These are phyloP conservation scores for Leucoma salicis DNA, from an alignment of 2,888 invertebrate genomes.

Conservation along the genomic window DNA sequence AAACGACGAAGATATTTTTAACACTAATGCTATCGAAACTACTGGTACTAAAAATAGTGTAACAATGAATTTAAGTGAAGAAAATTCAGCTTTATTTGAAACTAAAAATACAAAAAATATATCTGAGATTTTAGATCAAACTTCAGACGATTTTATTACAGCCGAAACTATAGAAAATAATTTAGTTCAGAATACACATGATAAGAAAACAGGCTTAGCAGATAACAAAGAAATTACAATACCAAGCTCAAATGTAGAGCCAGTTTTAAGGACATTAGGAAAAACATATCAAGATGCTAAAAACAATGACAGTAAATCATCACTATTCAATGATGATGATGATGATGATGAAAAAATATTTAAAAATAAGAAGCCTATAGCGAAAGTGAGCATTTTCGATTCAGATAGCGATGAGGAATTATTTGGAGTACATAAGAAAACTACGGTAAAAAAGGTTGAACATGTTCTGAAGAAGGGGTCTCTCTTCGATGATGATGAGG, in stretches of 20 bases:
- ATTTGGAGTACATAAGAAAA: slow-evolving; percentile 38
- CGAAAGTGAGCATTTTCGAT: slow-evolving; percentile 49
- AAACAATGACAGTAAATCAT: slow-evolving; percentile 18
- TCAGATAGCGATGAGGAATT: slow-evolving; percentile 66
- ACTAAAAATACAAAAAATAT: background rate
- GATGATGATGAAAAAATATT: slow-evolving; percentile 59
- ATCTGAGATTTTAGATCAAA: background rate
- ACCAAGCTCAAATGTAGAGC: background rate
- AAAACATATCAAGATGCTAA: slow-evolving; percentile 12
- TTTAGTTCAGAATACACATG: background rate
- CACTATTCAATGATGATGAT: slow-evolving; percentile 53
- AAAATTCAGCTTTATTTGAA: background rate
- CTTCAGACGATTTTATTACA: background rate
- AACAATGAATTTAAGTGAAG: background rate
- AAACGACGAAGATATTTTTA: slow-evolving; percentile 71
- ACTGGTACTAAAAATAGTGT: slow-evolving; percentile 14
- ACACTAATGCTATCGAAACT: slow-evolving; percentile 25
- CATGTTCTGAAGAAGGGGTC: slow-evolving; percentile 47
- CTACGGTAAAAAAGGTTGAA: slow-evolving; percentile 21
- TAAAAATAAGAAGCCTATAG: slow-evolving; percentile 33
- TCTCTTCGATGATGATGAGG: slow-evolving; percentile 64
- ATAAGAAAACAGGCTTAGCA: too few species aligned
- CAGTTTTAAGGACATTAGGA: slow-evolving; percentile 20
- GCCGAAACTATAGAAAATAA: background rate
- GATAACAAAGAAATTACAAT: background rate